phyloP scores from a whole-genome alignment of 2,797 vertebrate genomes.

The Onychomys arenicola region DNA sequence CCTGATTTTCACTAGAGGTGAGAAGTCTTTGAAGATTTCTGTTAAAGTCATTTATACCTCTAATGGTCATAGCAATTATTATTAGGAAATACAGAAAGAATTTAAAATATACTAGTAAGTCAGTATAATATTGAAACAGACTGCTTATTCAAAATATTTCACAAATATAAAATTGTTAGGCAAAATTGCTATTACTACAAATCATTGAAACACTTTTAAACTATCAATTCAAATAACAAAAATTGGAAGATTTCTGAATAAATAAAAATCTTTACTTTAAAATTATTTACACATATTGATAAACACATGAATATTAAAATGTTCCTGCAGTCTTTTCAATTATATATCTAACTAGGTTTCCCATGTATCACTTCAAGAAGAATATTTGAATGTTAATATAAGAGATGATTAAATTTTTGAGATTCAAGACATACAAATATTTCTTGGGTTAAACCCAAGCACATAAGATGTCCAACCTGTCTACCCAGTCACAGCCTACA shows the following conservation, averaged over 20 bases:
- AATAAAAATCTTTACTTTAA: neutral
- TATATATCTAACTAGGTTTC: neutral
- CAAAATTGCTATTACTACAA: neutral
- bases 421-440: neutral
- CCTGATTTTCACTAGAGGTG: neutral
- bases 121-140: neutral
- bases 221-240: neutral
- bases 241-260: conserved; percentile 10
- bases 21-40: neutral
- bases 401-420: neutral
- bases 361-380: neutral
- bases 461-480: neutral
- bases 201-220: conserved; percentile 38
- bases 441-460: neutral
- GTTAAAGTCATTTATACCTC: neutral
- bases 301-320: neutral
- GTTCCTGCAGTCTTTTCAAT: neutral
- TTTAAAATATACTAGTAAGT: neutral
- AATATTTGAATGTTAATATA: conserved; percentile 6
- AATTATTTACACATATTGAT: neutral
- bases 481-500: neutral
- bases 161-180: neutral
- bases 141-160: neutral
- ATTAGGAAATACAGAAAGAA: neutral
- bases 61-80: neutral